Conservation (phyloP, 2,113 vertebrate species). For the Myodes glareolus region DNA sequence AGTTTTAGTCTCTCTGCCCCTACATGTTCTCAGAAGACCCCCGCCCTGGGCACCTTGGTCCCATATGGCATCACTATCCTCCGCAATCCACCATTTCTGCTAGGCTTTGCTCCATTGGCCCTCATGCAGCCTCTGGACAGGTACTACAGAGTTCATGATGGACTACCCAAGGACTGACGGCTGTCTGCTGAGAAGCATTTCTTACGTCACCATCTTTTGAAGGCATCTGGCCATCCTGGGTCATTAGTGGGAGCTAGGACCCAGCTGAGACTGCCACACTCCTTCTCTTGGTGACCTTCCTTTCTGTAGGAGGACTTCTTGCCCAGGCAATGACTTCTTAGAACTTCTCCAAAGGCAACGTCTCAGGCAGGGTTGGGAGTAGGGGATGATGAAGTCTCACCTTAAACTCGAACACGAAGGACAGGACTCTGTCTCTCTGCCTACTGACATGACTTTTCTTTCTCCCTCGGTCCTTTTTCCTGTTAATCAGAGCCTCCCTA, state of each 20-base stretch:
- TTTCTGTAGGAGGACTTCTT: neutral
- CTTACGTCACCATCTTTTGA: neutral
- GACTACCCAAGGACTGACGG: no score
- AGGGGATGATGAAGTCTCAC: no score
- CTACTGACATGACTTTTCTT: neutral
- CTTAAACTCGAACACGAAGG: neutral
- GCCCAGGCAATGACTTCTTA: neutral
- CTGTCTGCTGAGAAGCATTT: neutral
- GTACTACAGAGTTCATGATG: rapidly evolving
- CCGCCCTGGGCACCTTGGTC: no score
- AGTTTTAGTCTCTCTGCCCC: neutral
- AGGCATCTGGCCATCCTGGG: neutral
- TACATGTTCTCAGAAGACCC: neutral
- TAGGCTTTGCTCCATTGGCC: neutral
- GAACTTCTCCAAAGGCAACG: neutral
- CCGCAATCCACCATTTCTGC: neutral
- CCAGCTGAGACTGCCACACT: rapidly evolving
- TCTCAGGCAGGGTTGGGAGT: neutral
- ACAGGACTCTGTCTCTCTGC: neutral
- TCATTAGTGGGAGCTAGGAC: neutral
- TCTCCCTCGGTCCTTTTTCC: neutral
- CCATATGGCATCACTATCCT: neutral
- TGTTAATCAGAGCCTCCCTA: neutral
- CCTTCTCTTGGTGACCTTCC: neutral
- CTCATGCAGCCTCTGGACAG: no score